phyloP scores from a whole-genome alignment of 1,140 invertebrate species.

The Pseudomyrmex flavicornis region DNA sequence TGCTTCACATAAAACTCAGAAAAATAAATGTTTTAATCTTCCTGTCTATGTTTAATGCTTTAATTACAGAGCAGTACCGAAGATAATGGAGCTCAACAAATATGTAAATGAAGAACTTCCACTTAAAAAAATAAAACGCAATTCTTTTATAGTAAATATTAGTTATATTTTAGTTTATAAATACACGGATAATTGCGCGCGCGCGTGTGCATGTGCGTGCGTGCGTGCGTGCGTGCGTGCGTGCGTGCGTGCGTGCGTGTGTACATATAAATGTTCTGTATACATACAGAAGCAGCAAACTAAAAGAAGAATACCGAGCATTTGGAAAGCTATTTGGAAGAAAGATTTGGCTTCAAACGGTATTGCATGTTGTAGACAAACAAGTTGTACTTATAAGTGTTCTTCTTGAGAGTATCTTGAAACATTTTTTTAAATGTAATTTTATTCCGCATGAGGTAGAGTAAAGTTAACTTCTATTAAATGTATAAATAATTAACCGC shows the following conservation, averaged over 20 bases:
- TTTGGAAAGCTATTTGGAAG: slow-evolving; percentile 76
- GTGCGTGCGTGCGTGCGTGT: background rate
- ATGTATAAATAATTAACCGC: background rate
- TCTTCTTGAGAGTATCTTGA: slow-evolving; percentile 72
- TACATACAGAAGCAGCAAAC: slow-evolving; percentile 70
- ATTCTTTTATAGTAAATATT: background rate
- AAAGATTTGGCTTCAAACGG: slow-evolving; percentile 69
- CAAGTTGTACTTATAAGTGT: slow-evolving; percentile 73
- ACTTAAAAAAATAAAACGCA: slow-evolving; percentile 37
- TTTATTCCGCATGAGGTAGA: slow-evolving; percentile 75
- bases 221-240: no score
- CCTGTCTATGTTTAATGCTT: no score
- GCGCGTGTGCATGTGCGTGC: no score
- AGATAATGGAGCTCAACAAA: slow-evolving; percentile 78
- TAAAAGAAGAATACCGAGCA: slow-evolving; percentile 72
- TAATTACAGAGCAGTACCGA: slow-evolving; percentile 76
- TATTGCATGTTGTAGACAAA: slow-evolving; percentile 74
- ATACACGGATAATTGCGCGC: background rate
- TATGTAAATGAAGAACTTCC: slow-evolving; percentile 61
- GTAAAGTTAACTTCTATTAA: background rate
- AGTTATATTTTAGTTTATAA: background rate
- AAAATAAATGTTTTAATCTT: no score
- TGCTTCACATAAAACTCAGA: no score
- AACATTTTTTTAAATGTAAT: slow-evolving; percentile 78
- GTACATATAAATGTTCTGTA: slow-evolving; percentile 65